Evolutionary conservation across 2,113 vertebrate species (phyloP).

Genomic region (Mungos mungo): DNA sequence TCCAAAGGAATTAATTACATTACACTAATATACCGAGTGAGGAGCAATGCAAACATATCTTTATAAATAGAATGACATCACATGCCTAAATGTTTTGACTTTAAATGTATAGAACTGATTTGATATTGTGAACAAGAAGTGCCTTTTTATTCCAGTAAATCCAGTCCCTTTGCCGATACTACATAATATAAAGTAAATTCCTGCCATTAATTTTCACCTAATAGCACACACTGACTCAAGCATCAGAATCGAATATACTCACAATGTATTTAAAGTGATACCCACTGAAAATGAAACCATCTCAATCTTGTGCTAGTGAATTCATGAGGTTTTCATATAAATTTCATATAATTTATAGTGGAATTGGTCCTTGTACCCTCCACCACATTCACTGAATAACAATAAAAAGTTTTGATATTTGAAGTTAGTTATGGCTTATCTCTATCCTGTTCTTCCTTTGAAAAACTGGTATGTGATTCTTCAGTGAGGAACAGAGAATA

Average conservation of each 20-base stretch:
- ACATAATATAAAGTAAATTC: slow-evolving; percentile 46
- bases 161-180: background rate
- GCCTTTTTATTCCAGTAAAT: background rate
- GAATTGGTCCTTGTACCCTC: slow-evolving; percentile 87
- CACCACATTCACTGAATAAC: slow-evolving; percentile 86
- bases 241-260: slow-evolving; percentile 71
- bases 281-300: slow-evolving; percentile 84
- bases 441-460: slow-evolving; percentile 28
- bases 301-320: slow-evolving; percentile 85
- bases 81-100: background rate
- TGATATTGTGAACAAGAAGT: background rate
- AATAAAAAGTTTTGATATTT: slow-evolving; percentile 83
- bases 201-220: slow-evolving; percentile 65
- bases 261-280: slow-evolving; percentile 80
- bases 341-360: slow-evolving; percentile 87
- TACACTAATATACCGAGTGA: background rate
- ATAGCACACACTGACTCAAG: slow-evolving; percentile 65
- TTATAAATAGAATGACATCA: background rate
- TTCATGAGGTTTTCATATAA: slow-evolving; percentile 89
- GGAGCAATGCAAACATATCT: background rate
- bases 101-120: background rate
- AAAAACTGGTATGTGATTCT: slow-evolving; percentile 25
- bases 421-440: background rate
- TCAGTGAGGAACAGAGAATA: background rate
- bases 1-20: background rate